phyloP scores from a whole-genome alignment of 2,113 vertebrate genomes.

The Mohoua ochrocephala region DNA sequence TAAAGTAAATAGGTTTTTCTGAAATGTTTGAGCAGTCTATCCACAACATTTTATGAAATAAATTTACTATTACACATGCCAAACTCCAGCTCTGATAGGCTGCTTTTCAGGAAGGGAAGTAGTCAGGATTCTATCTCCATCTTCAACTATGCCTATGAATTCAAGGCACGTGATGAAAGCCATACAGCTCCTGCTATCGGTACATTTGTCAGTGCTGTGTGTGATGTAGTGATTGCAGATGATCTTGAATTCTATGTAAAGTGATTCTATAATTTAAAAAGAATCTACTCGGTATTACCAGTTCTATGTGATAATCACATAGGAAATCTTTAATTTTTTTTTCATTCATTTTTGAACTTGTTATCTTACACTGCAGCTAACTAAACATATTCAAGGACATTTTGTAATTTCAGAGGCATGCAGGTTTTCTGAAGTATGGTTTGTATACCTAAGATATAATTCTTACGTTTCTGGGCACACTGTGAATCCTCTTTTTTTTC shows the following conservation, averaged over 20 bases:
- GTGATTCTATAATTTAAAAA: background rate
- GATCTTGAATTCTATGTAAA: background rate
- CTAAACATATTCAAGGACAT: background rate
- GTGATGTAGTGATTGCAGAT: background rate
- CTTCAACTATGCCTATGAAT: background rate
- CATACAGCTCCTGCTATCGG: fast-evolving
- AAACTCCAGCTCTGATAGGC: background rate
- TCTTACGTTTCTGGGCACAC: background rate
- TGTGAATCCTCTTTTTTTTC: background rate
- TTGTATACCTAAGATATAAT: background rate
- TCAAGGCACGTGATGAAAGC: background rate
- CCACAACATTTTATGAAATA: background rate
- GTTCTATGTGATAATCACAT: background rate
- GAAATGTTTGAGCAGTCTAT: background rate
- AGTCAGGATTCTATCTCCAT: background rate
- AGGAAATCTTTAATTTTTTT: background rate
- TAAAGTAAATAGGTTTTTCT: background rate
- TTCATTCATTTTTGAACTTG: background rate
- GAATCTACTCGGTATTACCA: background rate
- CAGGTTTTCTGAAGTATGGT: background rate
- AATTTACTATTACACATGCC: fast-evolving
- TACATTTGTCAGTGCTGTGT: background rate
- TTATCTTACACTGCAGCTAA: background rate
- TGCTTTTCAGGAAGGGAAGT: background rate
- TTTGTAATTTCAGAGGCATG: background rate